phyloP scores from a whole-genome alignment of 2,888 invertebrate genomes.

The Macrophya alboannulata region DNA sequence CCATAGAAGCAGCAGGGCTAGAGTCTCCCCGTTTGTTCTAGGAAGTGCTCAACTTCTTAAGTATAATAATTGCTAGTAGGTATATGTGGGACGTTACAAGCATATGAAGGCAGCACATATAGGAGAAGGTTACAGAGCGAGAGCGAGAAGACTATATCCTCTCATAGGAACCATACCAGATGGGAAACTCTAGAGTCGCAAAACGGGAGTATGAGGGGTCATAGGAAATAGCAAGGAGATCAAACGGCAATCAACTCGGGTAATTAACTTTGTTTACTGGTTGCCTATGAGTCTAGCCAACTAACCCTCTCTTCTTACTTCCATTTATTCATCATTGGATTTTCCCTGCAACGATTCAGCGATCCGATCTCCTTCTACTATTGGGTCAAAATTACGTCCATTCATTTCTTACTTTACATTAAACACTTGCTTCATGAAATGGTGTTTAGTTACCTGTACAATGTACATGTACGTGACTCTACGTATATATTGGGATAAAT shows the following conservation, averaged over 20 bases:
- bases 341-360: not conserved
- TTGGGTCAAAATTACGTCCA: not conserved
- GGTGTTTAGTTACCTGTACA: not conserved
- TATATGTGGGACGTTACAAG: conserved; percentile 24
- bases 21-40: not conserved
- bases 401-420: not conserved
- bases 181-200: not conserved
- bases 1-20: not conserved
- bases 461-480: not conserved
- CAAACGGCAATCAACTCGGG: conserved; percentile 64
- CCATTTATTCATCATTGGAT: not conserved
- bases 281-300: conserved; percentile 26
- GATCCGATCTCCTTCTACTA: not conserved
- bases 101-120: not conserved
- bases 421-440: not conserved
- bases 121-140: not conserved
- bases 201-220: not conserved
- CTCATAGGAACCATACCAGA: conserved; percentile 1
- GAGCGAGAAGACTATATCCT: not conserved
- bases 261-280: conserved; percentile 65
- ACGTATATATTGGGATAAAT: not conserved
- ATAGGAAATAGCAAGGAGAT: conserved; percentile 58
- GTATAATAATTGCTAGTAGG: conserved; percentile 68
- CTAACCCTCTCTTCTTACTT: not conserved
- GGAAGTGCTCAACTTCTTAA: conserved; percentile 59